phyloP scores from a whole-genome alignment of 2,113 vertebrate genomes.

The Tiliqua scincoides region DNA sequence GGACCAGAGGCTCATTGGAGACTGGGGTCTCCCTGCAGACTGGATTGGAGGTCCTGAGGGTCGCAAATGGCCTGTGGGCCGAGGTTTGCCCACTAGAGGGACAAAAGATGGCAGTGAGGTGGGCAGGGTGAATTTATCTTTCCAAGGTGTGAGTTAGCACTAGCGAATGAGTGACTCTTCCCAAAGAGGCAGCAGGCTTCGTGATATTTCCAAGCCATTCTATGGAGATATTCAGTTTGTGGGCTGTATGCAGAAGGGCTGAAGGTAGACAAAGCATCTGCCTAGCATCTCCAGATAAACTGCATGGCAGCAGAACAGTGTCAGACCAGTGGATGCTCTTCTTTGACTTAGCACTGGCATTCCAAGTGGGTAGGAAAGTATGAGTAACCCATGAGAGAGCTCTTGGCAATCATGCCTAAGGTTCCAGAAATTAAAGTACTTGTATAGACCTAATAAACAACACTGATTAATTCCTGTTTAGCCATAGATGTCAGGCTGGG shows the following conservation, averaged over 20 bases:
- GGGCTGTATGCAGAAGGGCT: neutral
- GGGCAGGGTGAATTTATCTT: neutral
- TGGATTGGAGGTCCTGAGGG: too few species aligned
- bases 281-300: neutral
- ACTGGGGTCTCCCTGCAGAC: too few species aligned
- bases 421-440: neutral
- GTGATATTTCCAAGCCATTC: neutral
- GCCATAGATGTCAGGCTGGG: neutral
- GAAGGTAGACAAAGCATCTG: neutral
- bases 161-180: neutral
- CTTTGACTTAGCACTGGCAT: neutral
- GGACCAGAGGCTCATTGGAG: too few species aligned
- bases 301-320: neutral
- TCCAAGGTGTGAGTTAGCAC: neutral
- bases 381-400: neutral
- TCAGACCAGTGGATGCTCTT: neutral
- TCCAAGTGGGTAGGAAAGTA: neutral
- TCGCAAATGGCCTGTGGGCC: too few species aligned
- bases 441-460: neutral
- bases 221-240: neutral
- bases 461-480: neutral
- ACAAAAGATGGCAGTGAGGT: neutral
- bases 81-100: fast-evolving
- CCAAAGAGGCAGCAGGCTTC: neutral
- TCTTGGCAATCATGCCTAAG: neutral